Conservation (phyloP, 1,140 invertebrate genomes). For the Pachypeltis micranthus region DNA sequence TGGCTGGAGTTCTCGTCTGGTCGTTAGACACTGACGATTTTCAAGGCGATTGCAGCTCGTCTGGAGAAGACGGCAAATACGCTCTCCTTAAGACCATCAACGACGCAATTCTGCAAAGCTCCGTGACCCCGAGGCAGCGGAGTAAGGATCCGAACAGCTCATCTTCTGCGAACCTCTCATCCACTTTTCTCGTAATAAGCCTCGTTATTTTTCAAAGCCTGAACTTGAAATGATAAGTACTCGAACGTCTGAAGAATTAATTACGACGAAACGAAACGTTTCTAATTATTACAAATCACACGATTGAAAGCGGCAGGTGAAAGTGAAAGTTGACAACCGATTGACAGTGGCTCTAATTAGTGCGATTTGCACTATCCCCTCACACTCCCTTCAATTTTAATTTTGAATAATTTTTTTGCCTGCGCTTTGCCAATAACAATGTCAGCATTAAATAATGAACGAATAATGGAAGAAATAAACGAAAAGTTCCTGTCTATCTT, state of each 20-base stretch:
- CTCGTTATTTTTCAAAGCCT: not conserved
- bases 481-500: not conserved
- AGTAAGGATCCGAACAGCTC: not conserved
- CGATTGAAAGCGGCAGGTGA: no score
- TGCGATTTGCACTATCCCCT: no score
- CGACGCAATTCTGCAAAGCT: not conserved
- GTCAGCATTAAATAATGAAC: not conserved
- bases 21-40: constrained; percentile 65
- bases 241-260: not conserved
- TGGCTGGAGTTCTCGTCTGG: constrained; percentile 41
- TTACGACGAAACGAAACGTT: not conserved
- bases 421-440: not conserved
- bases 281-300: no score
- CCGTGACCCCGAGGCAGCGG: not conserved
- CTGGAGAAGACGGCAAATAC: not conserved
- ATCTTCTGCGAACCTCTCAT: not conserved
- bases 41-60: constrained; percentile 42
- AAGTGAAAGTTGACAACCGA: no score
- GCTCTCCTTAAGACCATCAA: constrained; percentile 10
- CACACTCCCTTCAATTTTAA: no score
- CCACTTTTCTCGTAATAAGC: not conserved
- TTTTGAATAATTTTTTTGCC: not conserved
- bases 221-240: not conserved
- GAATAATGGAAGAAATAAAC: not conserved
- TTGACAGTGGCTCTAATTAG: no score